Conservation (phyloP, 2,888 invertebrate genomes). For the Dasysyrphus albostriatus region DNA sequence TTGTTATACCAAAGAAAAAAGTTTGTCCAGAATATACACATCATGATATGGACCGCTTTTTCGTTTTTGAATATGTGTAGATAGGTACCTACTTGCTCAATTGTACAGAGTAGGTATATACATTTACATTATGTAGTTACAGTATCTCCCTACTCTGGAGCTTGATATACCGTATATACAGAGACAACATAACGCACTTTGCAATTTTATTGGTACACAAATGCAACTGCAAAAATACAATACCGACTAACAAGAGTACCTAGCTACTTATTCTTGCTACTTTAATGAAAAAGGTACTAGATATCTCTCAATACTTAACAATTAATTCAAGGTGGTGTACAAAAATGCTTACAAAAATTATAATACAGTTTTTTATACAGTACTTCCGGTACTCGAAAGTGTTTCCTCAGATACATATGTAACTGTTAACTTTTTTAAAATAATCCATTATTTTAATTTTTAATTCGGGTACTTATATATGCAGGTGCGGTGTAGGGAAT, state of each 20-base stretch:
- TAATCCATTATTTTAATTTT: background rate
- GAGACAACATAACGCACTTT: conserved; percentile 21
- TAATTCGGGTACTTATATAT: too few relatives aligned
- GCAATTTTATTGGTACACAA: conserved; percentile 13
- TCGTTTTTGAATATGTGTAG: conserved; percentile 5
- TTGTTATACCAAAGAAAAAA: background rate
- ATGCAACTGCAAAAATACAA: conserved; percentile 26
- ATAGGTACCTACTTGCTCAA: background rate
- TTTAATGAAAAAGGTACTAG: conserved; percentile 1
- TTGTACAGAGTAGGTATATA: background rate
- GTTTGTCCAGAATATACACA: background rate
- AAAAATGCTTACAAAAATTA: background rate
- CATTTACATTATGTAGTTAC: conserved; percentile 17
- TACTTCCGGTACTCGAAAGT: background rate
- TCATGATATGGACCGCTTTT: background rate
- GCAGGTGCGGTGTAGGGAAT: too few relatives aligned
- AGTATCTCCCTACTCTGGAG: conserved; percentile 6
- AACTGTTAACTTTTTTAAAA: background rate
- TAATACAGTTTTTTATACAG: background rate
- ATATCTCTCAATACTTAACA: background rate
- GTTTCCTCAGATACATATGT: background rate
- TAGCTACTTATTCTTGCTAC: background rate
- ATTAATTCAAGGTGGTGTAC: background rate
- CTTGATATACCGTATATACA: conserved; percentile 11
- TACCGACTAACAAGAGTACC: background rate